These are phyloP conservation scores for Isurus oxyrinchus DNA, from an alignment of 2,113 vertebrate genomes.

Conservation along the genomic window DNA sequence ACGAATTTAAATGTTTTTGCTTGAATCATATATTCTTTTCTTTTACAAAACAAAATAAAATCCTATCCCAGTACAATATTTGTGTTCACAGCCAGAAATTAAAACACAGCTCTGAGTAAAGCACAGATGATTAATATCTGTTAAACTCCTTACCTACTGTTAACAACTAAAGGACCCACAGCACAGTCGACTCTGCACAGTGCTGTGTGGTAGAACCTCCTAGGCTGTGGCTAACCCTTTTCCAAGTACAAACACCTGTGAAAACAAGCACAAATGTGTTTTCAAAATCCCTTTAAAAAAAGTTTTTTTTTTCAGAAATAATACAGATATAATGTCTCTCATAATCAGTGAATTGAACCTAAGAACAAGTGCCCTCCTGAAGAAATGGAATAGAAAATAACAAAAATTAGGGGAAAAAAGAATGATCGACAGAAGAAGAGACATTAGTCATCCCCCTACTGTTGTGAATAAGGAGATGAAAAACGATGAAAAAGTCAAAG, in stretches of 20 bases:
- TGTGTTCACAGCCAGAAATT: slow-evolving; percentile 35
- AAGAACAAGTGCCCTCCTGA: slow-evolving; percentile 74
- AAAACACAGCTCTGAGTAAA: slow-evolving; percentile 45
- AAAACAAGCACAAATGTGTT: slow-evolving; percentile 84
- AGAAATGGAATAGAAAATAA: slow-evolving; percentile 66
- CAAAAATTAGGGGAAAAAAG: slow-evolving; percentile 65
- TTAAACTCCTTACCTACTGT: slow-evolving; percentile 59
- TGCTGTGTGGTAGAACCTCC: slow-evolving; percentile 78
- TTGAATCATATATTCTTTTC: slow-evolving; percentile 34
- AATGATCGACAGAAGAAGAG: slow-evolving; percentile 58
- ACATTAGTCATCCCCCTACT: slow-evolving; percentile 64
- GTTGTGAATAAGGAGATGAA: slow-evolving; percentile 64
- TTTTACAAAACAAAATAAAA: slow-evolving; percentile 34
- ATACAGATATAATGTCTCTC: slow-evolving; percentile 86
- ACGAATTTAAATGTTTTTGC: not conserved
- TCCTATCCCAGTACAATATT: slow-evolving; percentile 34
- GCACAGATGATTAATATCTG: slow-evolving; percentile 81
- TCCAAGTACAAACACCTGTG: slow-evolving; percentile 95
- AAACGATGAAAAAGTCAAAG: slow-evolving; percentile 64
- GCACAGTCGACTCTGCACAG: slow-evolving; percentile 64
- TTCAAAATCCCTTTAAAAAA: slow-evolving; percentile 48
- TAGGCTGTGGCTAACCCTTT: slow-evolving; percentile 73
- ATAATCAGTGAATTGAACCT: slow-evolving; percentile 77
- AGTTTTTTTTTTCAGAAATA: slow-evolving; percentile 64
- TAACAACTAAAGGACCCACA: slow-evolving; percentile 70